Evolutionary conservation across 1,140 invertebrate species (phyloP), one percentile per base, ranked within the genome.

Genomic region (Portunus trituberculatus): DNA sequence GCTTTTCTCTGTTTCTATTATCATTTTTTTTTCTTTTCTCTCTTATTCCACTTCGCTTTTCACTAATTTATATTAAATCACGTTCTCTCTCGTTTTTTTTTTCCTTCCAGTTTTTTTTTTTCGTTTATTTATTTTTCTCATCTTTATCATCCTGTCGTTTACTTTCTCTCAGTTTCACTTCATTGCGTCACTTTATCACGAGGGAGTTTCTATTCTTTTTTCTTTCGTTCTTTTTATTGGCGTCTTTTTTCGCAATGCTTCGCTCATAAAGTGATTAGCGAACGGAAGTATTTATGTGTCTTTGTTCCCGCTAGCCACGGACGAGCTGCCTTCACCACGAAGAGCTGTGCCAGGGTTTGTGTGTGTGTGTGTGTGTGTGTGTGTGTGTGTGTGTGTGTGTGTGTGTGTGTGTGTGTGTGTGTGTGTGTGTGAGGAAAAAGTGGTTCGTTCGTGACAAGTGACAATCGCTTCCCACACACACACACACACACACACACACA

Each of bases 331-430:
- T 76, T 76, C 67, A 76, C 67, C 1, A 76, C 25, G n/a, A 20
- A 25, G 20, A 20, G 20, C 3, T 4, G 67, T 76, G 67, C 20
- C 12, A 16, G 8, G 10, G 52, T 59, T 2, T 59, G 52, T 59
- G 52, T 59, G 52, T 59, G 52, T 59, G 67, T 76, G 67, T 76
- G 67, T 76, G 67, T 76, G 67, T 76, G 67, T 76, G 67, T 76
- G 67, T 76, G 67, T 76, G 67, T 76, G 67, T 76, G 67, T 76
- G 67, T 76, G 67, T 76, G 67, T 76, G 67, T 76, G 67, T 76
- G 67, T 76, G 67, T 76, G 67, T 76, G 67, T 76, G 67, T 76
- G 67, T 76, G 67, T 76, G 67, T 76, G 67, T 76, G 67, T 76
- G 67, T 76, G 67, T 76, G 67, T 76, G 67, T 76, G 67, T 76